Percentiles rank a stretch among this genome's conserved stretches.
phyloP scores from a whole-genome alignment of 2,888 invertebrate species.

The Lacanobia oleracea region DNA sequence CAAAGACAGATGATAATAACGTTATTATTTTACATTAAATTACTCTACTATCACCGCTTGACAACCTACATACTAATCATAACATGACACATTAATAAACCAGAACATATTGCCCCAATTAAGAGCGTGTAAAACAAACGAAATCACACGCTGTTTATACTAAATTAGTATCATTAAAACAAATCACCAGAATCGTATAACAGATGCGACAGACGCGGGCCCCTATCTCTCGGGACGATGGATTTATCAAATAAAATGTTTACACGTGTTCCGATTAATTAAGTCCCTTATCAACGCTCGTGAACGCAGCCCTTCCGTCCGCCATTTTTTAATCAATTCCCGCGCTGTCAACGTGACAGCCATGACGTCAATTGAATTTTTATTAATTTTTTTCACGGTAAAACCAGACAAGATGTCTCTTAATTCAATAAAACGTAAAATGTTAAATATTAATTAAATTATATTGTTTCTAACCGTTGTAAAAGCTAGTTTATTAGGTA shows the following conservation, averaged over 20 bases:
- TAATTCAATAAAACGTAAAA: constrained; percentile 18
- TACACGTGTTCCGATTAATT: constrained; percentile 87
- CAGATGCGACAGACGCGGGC: constrained; percentile 71
- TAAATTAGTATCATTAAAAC: constrained; percentile 83
- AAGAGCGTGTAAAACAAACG: constrained; percentile 73
- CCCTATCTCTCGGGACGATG: constrained; percentile 74
- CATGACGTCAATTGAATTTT: constrained; percentile 67
- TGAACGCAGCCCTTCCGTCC: constrained; percentile 75
- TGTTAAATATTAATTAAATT: constrained; percentile 18
- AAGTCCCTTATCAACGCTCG: constrained; percentile 81
- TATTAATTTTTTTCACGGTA: constrained; percentile 28
- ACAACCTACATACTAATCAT: constrained; percentile 39
- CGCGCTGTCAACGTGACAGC: constrained; percentile 77
- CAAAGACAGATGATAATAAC: neutral
- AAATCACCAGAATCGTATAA: constrained; percentile 82
- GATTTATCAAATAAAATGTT: constrained; percentile 85
- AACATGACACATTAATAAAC: constrained; percentile 55
- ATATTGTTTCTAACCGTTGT: constrained; percentile 32
- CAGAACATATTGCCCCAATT: constrained; percentile 80
- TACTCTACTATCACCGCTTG: constrained; percentile 23
- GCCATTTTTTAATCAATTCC: constrained; percentile 78
- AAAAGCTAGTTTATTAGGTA: constrained; percentile 28
- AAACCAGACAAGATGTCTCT: constrained; percentile 1
- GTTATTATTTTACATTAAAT: neutral
- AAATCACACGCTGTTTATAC: constrained; percentile 81